These are phyloP conservation scores for Caranx ignobilis DNA, from an alignment of 2,113 vertebrate species.

Conservation along the genomic window DNA sequence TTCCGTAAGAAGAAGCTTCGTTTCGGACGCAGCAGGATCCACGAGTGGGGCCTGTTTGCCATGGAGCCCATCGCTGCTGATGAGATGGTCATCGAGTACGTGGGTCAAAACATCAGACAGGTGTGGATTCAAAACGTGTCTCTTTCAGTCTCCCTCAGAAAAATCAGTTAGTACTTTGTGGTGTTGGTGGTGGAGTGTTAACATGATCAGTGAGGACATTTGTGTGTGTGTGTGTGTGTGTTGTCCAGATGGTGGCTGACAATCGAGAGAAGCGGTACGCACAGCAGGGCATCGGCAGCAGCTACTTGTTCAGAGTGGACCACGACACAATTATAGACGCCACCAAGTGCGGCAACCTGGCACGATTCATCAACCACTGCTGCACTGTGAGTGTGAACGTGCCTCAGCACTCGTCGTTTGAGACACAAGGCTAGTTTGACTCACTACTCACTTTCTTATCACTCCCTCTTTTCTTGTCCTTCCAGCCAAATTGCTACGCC, in stretches of 20 bases:
- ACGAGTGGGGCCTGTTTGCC: constrained; percentile 96
- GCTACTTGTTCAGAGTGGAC: constrained; percentile 94
- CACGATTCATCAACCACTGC: constrained; percentile 95
- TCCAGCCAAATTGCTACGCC: constrained; percentile 95
- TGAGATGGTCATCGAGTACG: constrained; percentile 98
- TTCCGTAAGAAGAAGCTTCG: constrained; percentile 96
- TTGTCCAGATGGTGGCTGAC: constrained; percentile 91
- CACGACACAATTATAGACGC: constrained; percentile 96
- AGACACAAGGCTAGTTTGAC: neutral
- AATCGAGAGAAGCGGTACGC: constrained; percentile 93
- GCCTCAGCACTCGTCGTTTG: neutral
- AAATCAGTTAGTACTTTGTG: neutral
- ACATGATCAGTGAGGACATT: neutral
- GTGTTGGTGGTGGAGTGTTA: neutral
- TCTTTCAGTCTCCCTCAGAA: neutral
- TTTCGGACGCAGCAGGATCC: constrained; percentile 94
- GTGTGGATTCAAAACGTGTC: constrained; percentile 66
- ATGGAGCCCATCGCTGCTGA: constrained; percentile 97
- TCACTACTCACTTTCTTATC: neutral
- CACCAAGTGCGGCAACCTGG: constrained; percentile 93
- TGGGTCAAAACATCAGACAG: constrained; percentile 97
- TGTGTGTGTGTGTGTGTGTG: neutral
- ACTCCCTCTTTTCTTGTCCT: neutral
- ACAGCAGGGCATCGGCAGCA: constrained; percentile 94
- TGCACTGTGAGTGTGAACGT: constrained; percentile 88